Evolutionary conservation across 2,113 vertebrate genomes (phyloP).

Genomic region (Herpailurus yagouaroundi): DNA sequence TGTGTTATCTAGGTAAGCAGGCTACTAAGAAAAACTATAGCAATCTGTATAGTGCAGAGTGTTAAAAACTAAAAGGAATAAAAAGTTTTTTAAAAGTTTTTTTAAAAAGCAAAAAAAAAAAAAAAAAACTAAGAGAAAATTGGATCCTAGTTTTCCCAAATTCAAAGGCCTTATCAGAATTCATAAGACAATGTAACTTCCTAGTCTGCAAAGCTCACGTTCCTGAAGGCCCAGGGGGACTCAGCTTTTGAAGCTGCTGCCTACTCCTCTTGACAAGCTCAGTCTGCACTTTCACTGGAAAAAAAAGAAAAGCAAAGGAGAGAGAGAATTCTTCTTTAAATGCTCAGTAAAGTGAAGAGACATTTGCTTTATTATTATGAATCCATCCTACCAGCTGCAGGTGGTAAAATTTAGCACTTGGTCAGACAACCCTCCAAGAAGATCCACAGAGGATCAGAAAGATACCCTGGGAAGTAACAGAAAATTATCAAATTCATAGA

Average conservation of each 20-base stretch:
- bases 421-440: not conserved
- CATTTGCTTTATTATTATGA: not conserved
- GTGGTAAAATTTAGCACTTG: not conserved
- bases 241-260: constrained; percentile 54
- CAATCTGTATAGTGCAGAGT: not conserved
- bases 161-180: constrained; percentile 66
- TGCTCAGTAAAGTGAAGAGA: not conserved
- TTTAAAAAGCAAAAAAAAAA: not conserved
- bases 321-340: constrained; percentile 7
- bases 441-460: not conserved
- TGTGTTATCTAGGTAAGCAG: not conserved
- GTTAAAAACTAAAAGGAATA: constrained; percentile 24
- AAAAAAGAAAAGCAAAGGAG: not conserved
- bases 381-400: not conserved
- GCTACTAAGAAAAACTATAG: not conserved
- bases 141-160: constrained; percentile 39
- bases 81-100: not conserved
- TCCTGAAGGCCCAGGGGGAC: not conserved
- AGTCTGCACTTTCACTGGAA: not conserved
- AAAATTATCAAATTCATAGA: not conserved
- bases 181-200: constrained; percentile 50
- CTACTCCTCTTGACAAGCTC: constrained; percentile 45
- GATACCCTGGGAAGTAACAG: not conserved
- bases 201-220: not conserved
- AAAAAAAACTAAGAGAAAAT: not conserved